Conservation (phyloP, 2,797 vertebrate species). For the Delichon dasypus region DNA sequence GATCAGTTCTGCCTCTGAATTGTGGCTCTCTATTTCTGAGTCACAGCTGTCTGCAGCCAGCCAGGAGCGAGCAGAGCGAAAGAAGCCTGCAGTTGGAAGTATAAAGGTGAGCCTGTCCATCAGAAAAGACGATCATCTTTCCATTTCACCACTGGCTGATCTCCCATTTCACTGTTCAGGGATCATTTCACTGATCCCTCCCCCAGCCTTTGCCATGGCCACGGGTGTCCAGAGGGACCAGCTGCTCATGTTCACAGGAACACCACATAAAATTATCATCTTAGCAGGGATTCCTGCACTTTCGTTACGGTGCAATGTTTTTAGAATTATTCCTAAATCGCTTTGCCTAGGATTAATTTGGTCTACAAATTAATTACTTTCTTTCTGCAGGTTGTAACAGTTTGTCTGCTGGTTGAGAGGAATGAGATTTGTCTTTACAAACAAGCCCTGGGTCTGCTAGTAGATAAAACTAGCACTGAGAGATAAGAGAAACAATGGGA, state of each 20-base stretch:
- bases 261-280: rapidly evolving
- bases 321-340: neutral
- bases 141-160: neutral
- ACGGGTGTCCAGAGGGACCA: neutral
- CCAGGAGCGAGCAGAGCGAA: neutral
- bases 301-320: neutral
- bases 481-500: no score
- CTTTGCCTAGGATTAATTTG: neutral
- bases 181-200: no score
- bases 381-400: neutral
- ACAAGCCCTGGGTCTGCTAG: no score
- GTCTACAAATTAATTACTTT: neutral
- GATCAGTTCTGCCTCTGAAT: neutral
- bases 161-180: neutral
- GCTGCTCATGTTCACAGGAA: neutral
- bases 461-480: no score
- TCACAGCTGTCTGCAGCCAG: neutral
- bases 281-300: neutral
- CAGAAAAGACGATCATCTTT: neutral
- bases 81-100: neutral
- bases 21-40: neutral
- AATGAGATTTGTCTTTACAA: no score
- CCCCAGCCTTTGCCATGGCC: neutral
- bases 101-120: neutral
- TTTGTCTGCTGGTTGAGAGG: neutral